phyloP scores from a whole-genome alignment of 1,140 invertebrate species.

The Protaetia brevitarsis region DNA sequence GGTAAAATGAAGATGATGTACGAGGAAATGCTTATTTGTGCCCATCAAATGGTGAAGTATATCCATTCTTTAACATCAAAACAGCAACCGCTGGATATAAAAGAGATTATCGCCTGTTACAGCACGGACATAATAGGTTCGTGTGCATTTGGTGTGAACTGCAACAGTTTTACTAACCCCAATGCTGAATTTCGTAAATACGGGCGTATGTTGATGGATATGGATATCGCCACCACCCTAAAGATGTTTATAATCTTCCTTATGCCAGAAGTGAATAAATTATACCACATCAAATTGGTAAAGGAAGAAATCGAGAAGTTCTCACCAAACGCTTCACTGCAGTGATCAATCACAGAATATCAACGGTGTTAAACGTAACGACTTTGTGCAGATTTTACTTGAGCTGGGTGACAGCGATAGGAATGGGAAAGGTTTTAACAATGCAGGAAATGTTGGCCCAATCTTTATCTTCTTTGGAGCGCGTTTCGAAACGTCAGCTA shows the following conservation, averaged over 20 bases:
- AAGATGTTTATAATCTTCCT: not conserved
- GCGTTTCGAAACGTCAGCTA: conserved; percentile 64
- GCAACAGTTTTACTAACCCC: conserved; percentile 48
- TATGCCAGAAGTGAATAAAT: not conserved
- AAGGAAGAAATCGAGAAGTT: too few species aligned
- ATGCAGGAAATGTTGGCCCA: conserved; percentile 50
- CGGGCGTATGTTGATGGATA: conserved; percentile 5
- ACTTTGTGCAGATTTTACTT: too few species aligned
- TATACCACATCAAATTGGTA: too few species aligned
- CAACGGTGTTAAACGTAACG: too few species aligned
- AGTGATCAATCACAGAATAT: too few species aligned
- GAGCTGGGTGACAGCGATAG: not conserved
- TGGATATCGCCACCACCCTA: not conserved
- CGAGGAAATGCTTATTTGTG: conserved; percentile 20
- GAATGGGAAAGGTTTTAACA: not conserved
- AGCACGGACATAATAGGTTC: conserved; percentile 54
- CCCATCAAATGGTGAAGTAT: conserved; percentile 17
- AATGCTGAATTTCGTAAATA: conserved; percentile 46
- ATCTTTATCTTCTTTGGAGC: conserved; percentile 59
- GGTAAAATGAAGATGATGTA: conserved; percentile 20
- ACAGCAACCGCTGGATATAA: conserved; percentile 42
- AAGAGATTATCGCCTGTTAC: conserved; percentile 47
- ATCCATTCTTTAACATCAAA: conserved; percentile 23
- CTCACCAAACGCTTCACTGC: too few species aligned
- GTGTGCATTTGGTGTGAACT: conserved; percentile 53